These are phyloP conservation scores for Rhingia campestris DNA, from an alignment of 2,888 invertebrate species.

Conservation along the genomic window DNA sequence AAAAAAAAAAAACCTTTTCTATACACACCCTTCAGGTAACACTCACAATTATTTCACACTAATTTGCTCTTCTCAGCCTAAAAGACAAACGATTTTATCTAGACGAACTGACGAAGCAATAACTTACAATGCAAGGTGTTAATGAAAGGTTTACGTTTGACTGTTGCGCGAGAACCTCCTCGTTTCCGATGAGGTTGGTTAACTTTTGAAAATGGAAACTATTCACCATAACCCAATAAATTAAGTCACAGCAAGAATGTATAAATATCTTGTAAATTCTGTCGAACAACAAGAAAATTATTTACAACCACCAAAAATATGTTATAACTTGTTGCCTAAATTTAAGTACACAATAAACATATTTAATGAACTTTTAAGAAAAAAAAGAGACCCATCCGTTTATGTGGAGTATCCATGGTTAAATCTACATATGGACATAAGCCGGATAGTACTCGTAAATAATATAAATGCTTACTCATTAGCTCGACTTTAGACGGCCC, in stretches of 20 bases:
- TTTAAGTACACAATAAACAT: not conserved
- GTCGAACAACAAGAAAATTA: not conserved
- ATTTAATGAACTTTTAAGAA: not conserved
- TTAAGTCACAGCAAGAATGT: constrained; percentile 19
- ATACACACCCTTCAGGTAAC: constrained; percentile 1
- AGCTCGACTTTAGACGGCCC: constrained; percentile 76
- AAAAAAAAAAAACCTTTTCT: not conserved
- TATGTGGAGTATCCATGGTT: not conserved
- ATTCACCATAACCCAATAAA: constrained; percentile 39
- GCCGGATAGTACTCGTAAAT: constrained; percentile 35
- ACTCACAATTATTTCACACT: constrained; percentile 38
- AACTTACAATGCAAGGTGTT: constrained; percentile 60
- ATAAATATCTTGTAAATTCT: not conserved
- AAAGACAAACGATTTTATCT: constrained; percentile 51
- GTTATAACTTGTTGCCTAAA: not conserved
- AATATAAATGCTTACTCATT: constrained; percentile 74
- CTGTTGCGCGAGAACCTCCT: constrained; percentile 22
- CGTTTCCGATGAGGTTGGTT: constrained; percentile 54
- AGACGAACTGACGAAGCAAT: constrained; percentile 42
- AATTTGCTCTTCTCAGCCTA: not conserved
- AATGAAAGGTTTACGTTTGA: constrained; percentile 50
- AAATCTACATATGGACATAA: not conserved
- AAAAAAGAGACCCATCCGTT: not conserved
- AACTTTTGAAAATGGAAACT: constrained; percentile 6
- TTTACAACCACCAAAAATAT: not conserved